Conservation (phyloP, 2,888 invertebrate species). For the Pasiphila rectangulata region DNA sequence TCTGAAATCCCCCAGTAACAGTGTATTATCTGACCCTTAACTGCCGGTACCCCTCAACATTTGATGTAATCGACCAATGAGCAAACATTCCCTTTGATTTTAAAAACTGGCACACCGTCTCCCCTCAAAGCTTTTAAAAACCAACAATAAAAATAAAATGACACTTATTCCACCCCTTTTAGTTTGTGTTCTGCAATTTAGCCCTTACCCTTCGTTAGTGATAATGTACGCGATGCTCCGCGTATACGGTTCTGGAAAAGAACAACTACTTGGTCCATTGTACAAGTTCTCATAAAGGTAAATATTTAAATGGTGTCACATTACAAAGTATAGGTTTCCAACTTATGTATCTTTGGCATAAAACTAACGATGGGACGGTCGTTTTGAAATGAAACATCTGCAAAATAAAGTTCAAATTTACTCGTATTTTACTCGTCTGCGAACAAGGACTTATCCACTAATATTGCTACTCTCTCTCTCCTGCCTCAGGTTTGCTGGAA, state of each 20-base stretch:
- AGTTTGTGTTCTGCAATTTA: conserved; percentile 3
- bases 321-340: conserved; percentile 19
- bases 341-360: neutral
- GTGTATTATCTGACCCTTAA: neutral
- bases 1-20: too few relatives aligned
- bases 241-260: conserved; percentile 1
- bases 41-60: neutral
- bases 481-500: too few relatives aligned
- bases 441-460: too few relatives aligned
- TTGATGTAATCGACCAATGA: neutral
- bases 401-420: conserved; percentile 1
- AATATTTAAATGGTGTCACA: conserved; percentile 9
- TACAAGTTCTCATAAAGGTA: too few relatives aligned
- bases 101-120: neutral
- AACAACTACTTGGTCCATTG: conserved; percentile 7
- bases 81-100: conserved; percentile 8
- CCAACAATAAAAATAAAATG: conserved; percentile 7
- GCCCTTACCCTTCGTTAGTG: conserved; percentile 7
- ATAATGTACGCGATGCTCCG: conserved; percentile 5
- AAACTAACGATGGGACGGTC: conserved; percentile 1
- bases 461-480: too few relatives aligned
- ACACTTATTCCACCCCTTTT: conserved; percentile 16
- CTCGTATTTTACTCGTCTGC: too few relatives aligned
- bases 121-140: conserved; percentile 2
- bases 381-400: conserved; percentile 12